Percentiles rank a stretch among this genome's conserved stretches.
phyloP scores from a whole-genome alignment of 1,140 invertebrate genomes.

The Tetramorium alpestre region DNA sequence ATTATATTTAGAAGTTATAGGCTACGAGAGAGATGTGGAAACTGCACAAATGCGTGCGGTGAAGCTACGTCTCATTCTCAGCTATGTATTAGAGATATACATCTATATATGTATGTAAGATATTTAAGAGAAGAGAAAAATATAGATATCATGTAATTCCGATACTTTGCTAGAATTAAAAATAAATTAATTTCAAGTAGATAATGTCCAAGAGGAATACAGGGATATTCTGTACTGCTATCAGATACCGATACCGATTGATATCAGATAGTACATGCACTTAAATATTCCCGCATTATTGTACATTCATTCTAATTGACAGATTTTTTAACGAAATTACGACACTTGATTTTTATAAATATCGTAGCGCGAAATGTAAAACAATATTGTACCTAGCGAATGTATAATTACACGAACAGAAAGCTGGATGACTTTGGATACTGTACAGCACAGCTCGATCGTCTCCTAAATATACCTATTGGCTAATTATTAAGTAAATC shows the following conservation, averaged over 20 bases:
- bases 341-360: slow-evolving; percentile 8
- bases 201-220: slow-evolving; percentile 45
- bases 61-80: not conserved
- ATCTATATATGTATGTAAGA: not conserved
- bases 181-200: slow-evolving; percentile 19
- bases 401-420: not conserved
- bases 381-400: not conserved
- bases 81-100: not conserved
- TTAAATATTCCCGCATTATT: not conserved
- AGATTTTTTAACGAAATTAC: slow-evolving; percentile 10
- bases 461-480: slow-evolving; percentile 1
- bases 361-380: not conserved
- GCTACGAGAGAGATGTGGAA: not conserved
- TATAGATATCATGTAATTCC: not conserved
- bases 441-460: not conserved
- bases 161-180: slow-evolving; percentile 10
- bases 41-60: not conserved
- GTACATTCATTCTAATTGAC: slow-evolving; percentile 4
- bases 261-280: not conserved
- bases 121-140: slow-evolving; percentile 16
- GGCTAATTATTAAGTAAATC: slow-evolving; percentile 32
- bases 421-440: not conserved
- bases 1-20: slow-evolving; percentile 4
- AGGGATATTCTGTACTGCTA: not conserved
- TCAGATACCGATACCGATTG: not conserved